These are phyloP conservation scores for Alcis repandata DNA, from an alignment of 2,888 invertebrate species.

Conservation along the genomic window DNA sequence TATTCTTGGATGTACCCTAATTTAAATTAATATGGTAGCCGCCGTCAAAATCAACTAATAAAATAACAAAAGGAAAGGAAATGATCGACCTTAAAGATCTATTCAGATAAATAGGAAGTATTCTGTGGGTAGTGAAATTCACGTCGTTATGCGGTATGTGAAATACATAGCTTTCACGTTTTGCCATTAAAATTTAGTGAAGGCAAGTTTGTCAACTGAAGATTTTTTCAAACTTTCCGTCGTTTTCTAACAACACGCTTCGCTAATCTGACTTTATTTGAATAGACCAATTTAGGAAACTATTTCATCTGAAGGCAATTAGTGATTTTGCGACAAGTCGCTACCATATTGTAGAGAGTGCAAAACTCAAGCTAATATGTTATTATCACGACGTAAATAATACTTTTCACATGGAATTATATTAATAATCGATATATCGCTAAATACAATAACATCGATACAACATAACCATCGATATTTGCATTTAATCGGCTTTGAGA, in stretches of 20 bases:
- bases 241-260: neutral
- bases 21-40: conserved; percentile 29
- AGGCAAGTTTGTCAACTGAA: too few species aligned
- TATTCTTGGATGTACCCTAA: conserved; percentile 30
- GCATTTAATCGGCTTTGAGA: conserved; percentile 13
- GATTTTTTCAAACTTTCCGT: too few species aligned
- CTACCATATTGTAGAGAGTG: conserved; percentile 60
- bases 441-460: too few species aligned
- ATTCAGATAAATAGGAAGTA: neutral
- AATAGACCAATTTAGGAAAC: neutral
- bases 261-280: neutral
- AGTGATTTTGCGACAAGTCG: conserved; percentile 43
- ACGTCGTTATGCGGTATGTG: neutral
- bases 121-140: neutral
- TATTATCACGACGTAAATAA: conserved; percentile 29
- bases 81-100: conserved; percentile 10
- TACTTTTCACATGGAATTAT: conserved; percentile 39
- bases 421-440: conserved; percentile 17
- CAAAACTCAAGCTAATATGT: conserved; percentile 58
- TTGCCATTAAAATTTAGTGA: too few species aligned
- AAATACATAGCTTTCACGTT: too few species aligned
- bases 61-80: neutral
- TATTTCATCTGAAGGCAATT: neutral
- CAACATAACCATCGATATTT: too few species aligned
- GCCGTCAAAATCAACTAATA: conserved; percentile 20